Base-by-base conservation (phyloP, 2,888 invertebrate genomes). In the Eueremaeus valkanovi region DNA sequence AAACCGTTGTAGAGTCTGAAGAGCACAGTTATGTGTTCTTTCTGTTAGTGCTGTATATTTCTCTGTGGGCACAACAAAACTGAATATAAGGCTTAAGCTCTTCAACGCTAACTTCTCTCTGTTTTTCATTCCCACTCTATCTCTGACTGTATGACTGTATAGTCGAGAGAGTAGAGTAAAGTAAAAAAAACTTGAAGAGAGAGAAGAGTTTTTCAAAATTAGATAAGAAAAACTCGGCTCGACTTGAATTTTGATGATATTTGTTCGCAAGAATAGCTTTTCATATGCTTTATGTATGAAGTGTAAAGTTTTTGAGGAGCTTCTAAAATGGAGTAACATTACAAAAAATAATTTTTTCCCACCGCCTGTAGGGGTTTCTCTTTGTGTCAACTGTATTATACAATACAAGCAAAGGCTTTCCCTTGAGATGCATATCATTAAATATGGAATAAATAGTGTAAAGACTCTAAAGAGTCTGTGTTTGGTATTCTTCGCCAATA, bases 381-480 rank as follows among this genome's bases (percentile, higher is more conserved):
- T 63, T 63, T 63, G 63, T 63, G 63, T 63, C 63, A 63, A 63
- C 63, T 63, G 9, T 63, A 63, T 63, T 63, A 63, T 63, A 63
- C 63, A 63, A 63, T 63, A 63, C 63, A 27, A 63, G 63, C 63
- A 63, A 33, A 63, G 33, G 31, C 9, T n/a, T 63, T n/a, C 63
- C 63, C 63, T n/a, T 33, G 63, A 63, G 63, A 63, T 63, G 33
- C 63, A 63, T 63, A 63, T 63, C 63, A 63, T 63, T 63, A 63
- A 63, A 18, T 63, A 55, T 55, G 3, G 55, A n/a, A 31, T 31
- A 63, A 63, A 29, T 33, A 29, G 31, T 27, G 24, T 27, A 27
- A 55, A 24, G 24, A 55, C 21, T 55, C 9, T 45, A 45, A 45
- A 45, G 8, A 45, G 45, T 45, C 55, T 55, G 55, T 63, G 63